phyloP scores from a whole-genome alignment of 2,113 vertebrate genomes.

The Dipodomys stephensi region DNA sequence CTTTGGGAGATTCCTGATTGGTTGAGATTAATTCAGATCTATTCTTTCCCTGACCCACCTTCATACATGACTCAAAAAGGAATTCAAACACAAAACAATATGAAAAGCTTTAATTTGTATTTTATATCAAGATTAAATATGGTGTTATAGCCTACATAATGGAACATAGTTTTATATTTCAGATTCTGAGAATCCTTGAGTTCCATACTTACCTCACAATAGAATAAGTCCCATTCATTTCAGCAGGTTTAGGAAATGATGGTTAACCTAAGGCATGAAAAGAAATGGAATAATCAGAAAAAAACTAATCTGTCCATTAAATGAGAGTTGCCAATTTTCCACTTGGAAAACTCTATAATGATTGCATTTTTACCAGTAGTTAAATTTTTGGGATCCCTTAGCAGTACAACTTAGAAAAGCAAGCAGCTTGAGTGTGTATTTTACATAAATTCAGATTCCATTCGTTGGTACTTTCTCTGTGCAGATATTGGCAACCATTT shows the following conservation, averaged over 20 bases:
- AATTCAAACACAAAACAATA: not conserved
- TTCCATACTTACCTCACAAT: not conserved
- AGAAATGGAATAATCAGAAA: not conserved
- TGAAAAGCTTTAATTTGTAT: not conserved
- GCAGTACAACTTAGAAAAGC: slow-evolving; percentile 18
- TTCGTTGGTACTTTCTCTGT: slow-evolving; percentile 10
- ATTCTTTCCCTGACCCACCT: not conserved
- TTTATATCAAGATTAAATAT: slow-evolving; percentile 11
- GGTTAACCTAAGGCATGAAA: not conserved
- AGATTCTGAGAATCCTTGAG: not conserved
- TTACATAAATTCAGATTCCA: slow-evolving; percentile 27
- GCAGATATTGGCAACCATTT: slow-evolving; percentile 36
- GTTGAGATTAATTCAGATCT: not conserved
- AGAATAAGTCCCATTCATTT: not conserved
- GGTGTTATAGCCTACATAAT: not conserved
- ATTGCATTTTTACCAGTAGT: slow-evolving; percentile 4
- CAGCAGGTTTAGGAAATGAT: not conserved
- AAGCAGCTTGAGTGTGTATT: slow-evolving; percentile 4
- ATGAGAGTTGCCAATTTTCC: not conserved
- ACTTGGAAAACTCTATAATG: not conserved
- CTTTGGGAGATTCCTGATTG: not conserved
- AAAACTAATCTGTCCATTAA: not conserved
- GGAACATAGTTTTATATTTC: not conserved
- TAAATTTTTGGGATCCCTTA: slow-evolving; percentile 10
- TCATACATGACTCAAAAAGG: slow-evolving; percentile 6